Evolutionary conservation across 2,113 vertebrate species (phyloP), one percentile per base, ranked within the genome.

Genomic region (Sinocyclocheilus anophthalmus): DNA sequence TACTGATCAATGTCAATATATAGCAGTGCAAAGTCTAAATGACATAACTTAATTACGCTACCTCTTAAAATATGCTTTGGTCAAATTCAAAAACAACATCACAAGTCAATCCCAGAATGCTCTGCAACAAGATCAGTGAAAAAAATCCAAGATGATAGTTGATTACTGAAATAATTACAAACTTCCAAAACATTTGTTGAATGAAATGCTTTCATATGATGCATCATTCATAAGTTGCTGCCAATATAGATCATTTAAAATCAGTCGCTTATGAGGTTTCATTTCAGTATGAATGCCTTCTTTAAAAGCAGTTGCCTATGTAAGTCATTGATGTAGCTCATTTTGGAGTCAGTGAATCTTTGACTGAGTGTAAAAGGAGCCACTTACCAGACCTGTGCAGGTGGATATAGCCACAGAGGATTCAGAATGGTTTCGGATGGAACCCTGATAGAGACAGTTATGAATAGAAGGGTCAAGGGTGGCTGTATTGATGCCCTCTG

Each of bases 391-490:
- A 90, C 98, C 98, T 37, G 95, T 93, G 92, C 98, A 99, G 0
- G 96, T 98, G 6, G 98, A 99, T 92, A 99, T 92, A 39, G 98
- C 98, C 48, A 96, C 97, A 0, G 96, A 96, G 55, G 98, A 99
- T 59, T 93, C 92, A 39, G 95, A 95, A 92, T 96, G 92, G 70
- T 98, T 96, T 80, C 96, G 96, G 93, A 99, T 96, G 92, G 95
- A 96, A 95, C 98, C 98, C 94, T 98, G 98, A 95, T 99, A 99
- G 91, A 99, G 95, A 92, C 98, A 99, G 89, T 90, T 92, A 73
- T 92, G 95, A 83, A 96, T 88, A 1, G 87, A 90, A 3, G 87
- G 92, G 14, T 95, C 95, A 37, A 85, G 90, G 88, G 85, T 91
- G 88, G 93, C 92, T 63, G 94, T 92, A 83, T 93, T 86, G 90